Percentiles rank a stretch among this genome's conserved stretches.
phyloP scores from a whole-genome alignment of 2,797 vertebrate species.

The Octomys mimax region DNA sequence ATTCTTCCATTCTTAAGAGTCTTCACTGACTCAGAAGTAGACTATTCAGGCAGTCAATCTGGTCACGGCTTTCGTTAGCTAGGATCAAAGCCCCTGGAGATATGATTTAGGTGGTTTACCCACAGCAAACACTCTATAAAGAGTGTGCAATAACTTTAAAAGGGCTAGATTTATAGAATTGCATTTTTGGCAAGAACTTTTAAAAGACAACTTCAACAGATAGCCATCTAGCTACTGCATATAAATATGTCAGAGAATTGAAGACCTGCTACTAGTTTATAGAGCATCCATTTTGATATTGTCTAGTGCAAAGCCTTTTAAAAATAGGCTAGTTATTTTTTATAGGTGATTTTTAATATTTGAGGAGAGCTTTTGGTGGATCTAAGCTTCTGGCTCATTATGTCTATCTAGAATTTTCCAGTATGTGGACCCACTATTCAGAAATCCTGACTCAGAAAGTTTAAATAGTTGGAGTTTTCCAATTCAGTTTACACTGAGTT shows the following conservation, averaged over 20 bases:
- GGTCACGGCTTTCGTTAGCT: background rate
- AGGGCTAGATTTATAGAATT: constrained; percentile 29
- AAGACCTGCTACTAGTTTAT: background rate
- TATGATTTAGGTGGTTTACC: constrained; percentile 39
- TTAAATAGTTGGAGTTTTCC: background rate
- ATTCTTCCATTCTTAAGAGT: background rate
- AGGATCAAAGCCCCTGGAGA: constrained; percentile 31
- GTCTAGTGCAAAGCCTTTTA: background rate
- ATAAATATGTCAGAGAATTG: background rate
- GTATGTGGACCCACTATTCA: background rate
- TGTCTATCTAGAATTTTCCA: background rate
- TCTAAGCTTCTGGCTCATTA: background rate
- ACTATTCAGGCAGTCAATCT: constrained; percentile 33
- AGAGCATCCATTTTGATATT: background rate
- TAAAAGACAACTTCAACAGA: constrained; percentile 22
- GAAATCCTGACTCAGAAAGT: constrained; percentile 6
- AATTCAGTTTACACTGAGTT: background rate
- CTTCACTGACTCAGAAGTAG: background rate
- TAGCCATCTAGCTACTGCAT: background rate
- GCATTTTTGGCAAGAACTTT: background rate
- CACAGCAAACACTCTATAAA: constrained; percentile 40
- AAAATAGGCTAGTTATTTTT: background rate
- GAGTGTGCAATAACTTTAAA: constrained; percentile 19
- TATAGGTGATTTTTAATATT: background rate
- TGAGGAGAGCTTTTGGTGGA: background rate